These are phyloP conservation scores for Cherax quadricarinatus DNA, from an alignment of 1,140 invertebrate species.

Conservation along the genomic window DNA sequence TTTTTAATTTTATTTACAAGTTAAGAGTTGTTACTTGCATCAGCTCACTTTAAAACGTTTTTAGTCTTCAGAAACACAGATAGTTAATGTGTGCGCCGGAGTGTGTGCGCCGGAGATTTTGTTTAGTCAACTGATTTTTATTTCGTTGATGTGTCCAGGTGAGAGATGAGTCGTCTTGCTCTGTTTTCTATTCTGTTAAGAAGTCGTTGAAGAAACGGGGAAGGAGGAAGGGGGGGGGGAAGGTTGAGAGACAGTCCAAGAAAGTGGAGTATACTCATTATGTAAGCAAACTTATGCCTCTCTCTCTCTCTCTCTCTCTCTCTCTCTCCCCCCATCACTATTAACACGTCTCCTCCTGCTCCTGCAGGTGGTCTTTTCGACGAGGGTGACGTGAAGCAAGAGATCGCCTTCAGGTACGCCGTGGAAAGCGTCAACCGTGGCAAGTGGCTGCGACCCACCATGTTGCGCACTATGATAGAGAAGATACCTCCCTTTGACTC, in stretches of 20 bases:
- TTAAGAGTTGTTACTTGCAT: too few relatives aligned
- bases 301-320: slow-evolving; percentile 6
- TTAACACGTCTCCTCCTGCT: slow-evolving; percentile 25
- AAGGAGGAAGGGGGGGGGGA: not conserved
- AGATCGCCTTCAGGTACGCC: slow-evolving; percentile 92
- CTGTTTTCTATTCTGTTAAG: too few relatives aligned
- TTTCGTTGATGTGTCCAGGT: too few relatives aligned
- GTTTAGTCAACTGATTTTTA: too few relatives aligned
- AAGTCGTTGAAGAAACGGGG: not conserved
- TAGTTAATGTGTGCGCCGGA: too few relatives aligned
- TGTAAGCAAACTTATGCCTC: not conserved
- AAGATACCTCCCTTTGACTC: slow-evolving; percentile 92
- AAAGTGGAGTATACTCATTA: not conserved
- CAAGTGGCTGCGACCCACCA: slow-evolving; percentile 84
- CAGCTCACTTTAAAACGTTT: too few relatives aligned
- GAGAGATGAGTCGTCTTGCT: too few relatives aligned
- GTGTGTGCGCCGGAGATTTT: too few relatives aligned
- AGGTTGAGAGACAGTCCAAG: not conserved
- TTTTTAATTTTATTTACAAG: too few relatives aligned
- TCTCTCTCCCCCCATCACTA: not conserved
- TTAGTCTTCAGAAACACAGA: too few relatives aligned
- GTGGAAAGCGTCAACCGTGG: slow-evolving; percentile 93
- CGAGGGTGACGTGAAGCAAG: slow-evolving; percentile 88
- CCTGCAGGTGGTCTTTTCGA: slow-evolving; percentile 92
- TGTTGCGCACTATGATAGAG: slow-evolving; percentile 90